Base-by-base conservation (phyloP, 2,888 invertebrate genomes). In the Dorcus parallelipipedus region DNA sequence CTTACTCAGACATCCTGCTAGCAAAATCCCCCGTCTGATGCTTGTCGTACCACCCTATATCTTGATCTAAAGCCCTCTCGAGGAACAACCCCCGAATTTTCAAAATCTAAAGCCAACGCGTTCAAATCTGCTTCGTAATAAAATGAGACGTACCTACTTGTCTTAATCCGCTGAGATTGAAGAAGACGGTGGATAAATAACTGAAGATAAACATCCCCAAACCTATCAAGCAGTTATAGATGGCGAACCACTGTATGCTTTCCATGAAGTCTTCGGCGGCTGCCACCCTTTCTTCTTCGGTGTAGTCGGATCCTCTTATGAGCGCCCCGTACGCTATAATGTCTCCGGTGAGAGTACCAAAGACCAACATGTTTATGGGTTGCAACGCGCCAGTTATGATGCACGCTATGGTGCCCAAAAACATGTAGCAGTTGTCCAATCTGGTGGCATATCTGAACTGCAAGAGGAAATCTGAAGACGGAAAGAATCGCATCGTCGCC, bases 1-100 rank as follows among this genome's bases (percentile, higher is more conserved):
- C 83, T 81, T 79, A 90, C 90, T 89, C 88, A 59, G 89, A 86
- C 81, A 91, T 86, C 75, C 88, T 84, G 56, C 87, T 85, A 6
- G 90, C 86, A 67, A 90, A 86, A 69, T 90, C 90, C 4, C 88
- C 88, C 49, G 87, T 87, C 74, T 87, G 84, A 69, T 88, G 83
- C 2, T 84, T 76, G 71, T 90, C 90, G 68, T 87, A 90, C 83
- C 89, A 90, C 50, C 81, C 79, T 65, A 90, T 86, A 69, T 90
- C 90, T 76, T 90, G 90, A 71, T 88, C 86, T 48, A 90, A 73
- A 2, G 87, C 83, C 26, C 86, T 84, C 68, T 83, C 81, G 40
- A 90, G 79, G 72, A 86, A 90, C 70, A 82, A 80, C 62, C 83
- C 83, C 45, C 90, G 79, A 63, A 90, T 84, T 67, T 77, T 78